These are phyloP conservation scores for Aproaerema taeniolella DNA, from an alignment of 2,888 invertebrate species.

Conservation along the genomic window DNA sequence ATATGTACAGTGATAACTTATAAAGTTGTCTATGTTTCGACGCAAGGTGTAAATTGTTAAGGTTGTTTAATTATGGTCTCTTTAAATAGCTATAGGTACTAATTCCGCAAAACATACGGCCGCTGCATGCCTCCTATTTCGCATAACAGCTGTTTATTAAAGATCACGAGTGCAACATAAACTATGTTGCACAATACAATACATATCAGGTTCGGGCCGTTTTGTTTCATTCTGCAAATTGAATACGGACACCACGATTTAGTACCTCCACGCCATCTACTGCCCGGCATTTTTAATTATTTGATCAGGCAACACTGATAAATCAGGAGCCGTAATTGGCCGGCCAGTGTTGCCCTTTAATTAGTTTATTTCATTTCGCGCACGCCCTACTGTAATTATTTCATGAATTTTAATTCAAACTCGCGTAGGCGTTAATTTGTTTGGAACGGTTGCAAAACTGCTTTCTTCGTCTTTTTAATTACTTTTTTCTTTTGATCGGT, in stretches of 20 bases:
- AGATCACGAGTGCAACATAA: slow-evolving; percentile 27
- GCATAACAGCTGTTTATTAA: slow-evolving; percentile 20
- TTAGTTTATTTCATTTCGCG: slow-evolving; percentile 57
- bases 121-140: neutral
- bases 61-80: no score
- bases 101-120: no score
- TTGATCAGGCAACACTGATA: slow-evolving; percentile 69
- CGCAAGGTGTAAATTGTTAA: no score
- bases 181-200: slow-evolving; percentile 33
- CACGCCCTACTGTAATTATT: slow-evolving; percentile 51
- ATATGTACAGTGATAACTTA: no score
- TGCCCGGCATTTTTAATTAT: slow-evolving; percentile 66
- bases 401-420: slow-evolving; percentile 49
- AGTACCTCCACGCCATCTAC: slow-evolving; percentile 43
- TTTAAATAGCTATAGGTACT: no score
- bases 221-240: slow-evolving; percentile 56
- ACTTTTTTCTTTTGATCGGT: no score
- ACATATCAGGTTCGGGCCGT: slow-evolving; percentile 34
- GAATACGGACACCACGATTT: slow-evolving; percentile 54
- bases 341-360: slow-evolving; percentile 47
- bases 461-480: slow-evolving; percentile 1
- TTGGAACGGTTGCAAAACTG: slow-evolving; percentile 14
- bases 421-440: slow-evolving; percentile 39
- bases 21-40: no score
- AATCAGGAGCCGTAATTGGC: slow-evolving; percentile 60